Evolutionary conservation across 2,113 vertebrate genomes (phyloP).

Genomic region (Plotosus lineatus): DNA sequence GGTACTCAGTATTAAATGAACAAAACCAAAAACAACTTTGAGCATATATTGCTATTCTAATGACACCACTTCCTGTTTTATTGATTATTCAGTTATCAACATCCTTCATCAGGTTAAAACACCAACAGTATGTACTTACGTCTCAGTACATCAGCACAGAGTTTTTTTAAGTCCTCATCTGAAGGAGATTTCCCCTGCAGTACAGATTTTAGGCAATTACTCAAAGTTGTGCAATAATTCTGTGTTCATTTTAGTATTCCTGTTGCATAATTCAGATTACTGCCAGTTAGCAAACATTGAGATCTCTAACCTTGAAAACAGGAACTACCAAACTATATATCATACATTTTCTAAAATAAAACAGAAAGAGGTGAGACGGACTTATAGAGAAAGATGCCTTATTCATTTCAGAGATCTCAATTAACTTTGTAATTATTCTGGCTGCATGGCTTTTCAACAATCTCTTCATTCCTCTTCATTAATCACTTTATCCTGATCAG

Average conservation of each 20-base stretch:
- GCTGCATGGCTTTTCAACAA: not conserved
- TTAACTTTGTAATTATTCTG: not conserved
- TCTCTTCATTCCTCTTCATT: not conserved
- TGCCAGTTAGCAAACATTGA: not conserved
- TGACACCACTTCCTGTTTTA: not conserved
- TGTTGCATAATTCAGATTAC: not conserved
- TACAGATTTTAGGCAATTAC: slow-evolving; percentile 50
- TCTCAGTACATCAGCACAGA: slow-evolving; percentile 68
- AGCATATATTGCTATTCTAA: not conserved
- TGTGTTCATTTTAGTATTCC: not conserved
- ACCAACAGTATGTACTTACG: slow-evolving; percentile 62
- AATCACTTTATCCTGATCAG: not conserved
- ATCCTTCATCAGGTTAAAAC: not conserved
- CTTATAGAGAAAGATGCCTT: not conserved
- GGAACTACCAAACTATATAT: no score
- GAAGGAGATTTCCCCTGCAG: slow-evolving; percentile 74
- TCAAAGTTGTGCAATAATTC: not conserved
- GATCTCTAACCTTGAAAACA: not conserved
- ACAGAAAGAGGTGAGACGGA: not conserved
- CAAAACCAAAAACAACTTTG: not conserved
- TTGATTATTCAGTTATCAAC: not conserved
- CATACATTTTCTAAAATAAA: not conserved
- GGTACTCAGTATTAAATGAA: not conserved
- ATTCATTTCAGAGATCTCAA: not conserved
- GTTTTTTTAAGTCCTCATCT: slow-evolving; percentile 73